A percentile compares a stretch with the other conserved stretches of the same genome.
Conservation (phyloP, 2,888 invertebrate species). For the Drosophila pseudotakahashii region DNA sequence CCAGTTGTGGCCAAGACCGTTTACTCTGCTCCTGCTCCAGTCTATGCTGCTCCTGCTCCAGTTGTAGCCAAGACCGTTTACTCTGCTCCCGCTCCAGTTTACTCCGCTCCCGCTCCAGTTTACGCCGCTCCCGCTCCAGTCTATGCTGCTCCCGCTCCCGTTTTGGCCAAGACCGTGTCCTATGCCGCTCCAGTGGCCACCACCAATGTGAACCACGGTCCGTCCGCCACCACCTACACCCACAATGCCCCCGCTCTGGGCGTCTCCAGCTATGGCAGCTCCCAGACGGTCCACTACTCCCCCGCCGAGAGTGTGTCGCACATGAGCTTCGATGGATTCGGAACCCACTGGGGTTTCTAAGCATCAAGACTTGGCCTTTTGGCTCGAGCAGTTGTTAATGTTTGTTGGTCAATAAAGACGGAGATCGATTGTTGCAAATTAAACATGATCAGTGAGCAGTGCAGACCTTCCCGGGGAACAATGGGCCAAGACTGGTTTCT, state of each 20-base stretch:
- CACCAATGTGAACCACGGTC: slow-evolving; percentile 71
- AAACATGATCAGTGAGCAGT: slow-evolving; percentile 33
- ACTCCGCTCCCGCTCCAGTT: slow-evolving; percentile 47
- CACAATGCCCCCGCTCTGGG: slow-evolving; percentile 83
- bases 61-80: slow-evolving; percentile 58
- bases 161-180: slow-evolving; percentile 44
- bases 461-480: slow-evolving; percentile 48
- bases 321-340: slow-evolving; percentile 87
- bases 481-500: slow-evolving; percentile 60
- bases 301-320: slow-evolving; percentile 88
- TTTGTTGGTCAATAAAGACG: slow-evolving; percentile 53
- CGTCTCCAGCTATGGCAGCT: slow-evolving; percentile 79
- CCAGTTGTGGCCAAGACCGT: slow-evolving; percentile 73
- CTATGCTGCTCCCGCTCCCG: slow-evolving; percentile 32
- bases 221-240: slow-evolving; percentile 78
- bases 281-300: slow-evolving; percentile 84
- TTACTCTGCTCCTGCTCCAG: slow-evolving; percentile 42
- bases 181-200: slow-evolving; percentile 60
- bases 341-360: slow-evolving; percentile 89
- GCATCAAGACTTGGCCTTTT: slow-evolving; percentile 9
- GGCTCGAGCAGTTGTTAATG: slow-evolving; percentile 55
- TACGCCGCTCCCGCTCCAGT: slow-evolving; percentile 35
- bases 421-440: slow-evolving; percentile 50
- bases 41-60: slow-evolving; percentile 45
- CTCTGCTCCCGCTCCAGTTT: slow-evolving; percentile 47